Evolutionary conservation across 2,113 vertebrate genomes (phyloP).

Genomic region (Edolisoma coerulescens): DNA sequence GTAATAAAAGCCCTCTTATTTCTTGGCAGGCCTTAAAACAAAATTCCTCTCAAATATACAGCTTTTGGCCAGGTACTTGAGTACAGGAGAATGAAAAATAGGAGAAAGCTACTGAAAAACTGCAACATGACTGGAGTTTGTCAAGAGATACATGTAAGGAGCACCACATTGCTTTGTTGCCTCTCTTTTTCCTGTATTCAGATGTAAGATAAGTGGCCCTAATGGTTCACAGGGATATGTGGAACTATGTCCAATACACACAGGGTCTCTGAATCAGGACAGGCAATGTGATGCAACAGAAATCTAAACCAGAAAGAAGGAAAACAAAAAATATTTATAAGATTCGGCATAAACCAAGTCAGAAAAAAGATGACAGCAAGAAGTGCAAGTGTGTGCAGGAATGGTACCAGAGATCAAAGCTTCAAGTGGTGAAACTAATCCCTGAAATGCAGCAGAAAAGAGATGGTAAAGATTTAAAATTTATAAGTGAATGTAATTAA

Average conservation of each 20-base stretch:
- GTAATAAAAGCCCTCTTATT: conserved; percentile 12
- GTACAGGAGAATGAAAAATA: neutral
- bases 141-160: neutral
- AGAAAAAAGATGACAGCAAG: neutral
- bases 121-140: neutral
- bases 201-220: neutral
- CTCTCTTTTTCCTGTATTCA: neutral
- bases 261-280: neutral
- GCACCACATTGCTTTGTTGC: neutral
- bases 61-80: conserved; percentile 10
- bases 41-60: neutral
- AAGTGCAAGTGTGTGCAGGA: neutral
- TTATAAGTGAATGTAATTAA: neutral
- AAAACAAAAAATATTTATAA: neutral
- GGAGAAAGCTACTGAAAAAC: neutral
- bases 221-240: too few species aligned
- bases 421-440: neutral
- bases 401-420: neutral
- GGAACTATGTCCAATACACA: neutral
- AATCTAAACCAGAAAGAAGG: neutral
- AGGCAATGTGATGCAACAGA: neutral
- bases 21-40: conserved; percentile 21
- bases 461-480: neutral
- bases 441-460: neutral
- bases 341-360: neutral